A percentile compares a stretch with the other conserved stretches of the same genome.
phyloP scores from a whole-genome alignment of 2,797 vertebrate species.

The Rhinophrynus dorsalis region DNA sequence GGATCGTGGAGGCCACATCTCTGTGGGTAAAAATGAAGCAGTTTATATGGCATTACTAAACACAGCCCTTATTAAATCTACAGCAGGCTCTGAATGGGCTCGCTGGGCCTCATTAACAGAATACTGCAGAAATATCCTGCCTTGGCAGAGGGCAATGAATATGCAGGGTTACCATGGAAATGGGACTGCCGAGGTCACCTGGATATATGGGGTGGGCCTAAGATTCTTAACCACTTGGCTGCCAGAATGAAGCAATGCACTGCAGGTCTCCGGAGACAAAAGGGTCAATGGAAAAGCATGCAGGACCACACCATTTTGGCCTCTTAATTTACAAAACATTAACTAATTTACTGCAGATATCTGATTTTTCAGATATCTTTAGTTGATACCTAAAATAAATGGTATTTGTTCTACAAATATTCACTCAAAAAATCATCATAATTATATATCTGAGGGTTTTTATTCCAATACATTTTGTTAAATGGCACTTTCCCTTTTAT shows the following conservation, averaged over 20 bases:
- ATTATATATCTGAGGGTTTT: background rate
- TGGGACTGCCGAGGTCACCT: background rate
- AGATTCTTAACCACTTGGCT: conserved; percentile 6
- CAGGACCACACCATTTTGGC: too few species aligned
- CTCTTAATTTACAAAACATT: too few species aligned
- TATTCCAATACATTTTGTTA: background rate
- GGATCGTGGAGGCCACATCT: conserved; percentile 2
- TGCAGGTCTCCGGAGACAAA: too few species aligned
- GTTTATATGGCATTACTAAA: conserved; percentile 26
- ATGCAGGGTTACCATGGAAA: conserved; percentile 18
- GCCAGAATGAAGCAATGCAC: background rate
- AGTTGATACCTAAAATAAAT: too few species aligned
- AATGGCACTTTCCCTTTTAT: background rate
- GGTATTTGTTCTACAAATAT: too few species aligned
- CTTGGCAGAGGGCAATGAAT: background rate
- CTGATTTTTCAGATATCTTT: too few species aligned
- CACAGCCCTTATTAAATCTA: conserved; percentile 33
- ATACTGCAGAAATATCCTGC: conserved; percentile 5
- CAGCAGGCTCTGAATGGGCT: conserved; percentile 26
- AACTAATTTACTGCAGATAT: too few species aligned
- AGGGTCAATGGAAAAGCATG: too few species aligned
- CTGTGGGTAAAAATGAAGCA: conserved; percentile 13
- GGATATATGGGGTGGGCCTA: background rate
- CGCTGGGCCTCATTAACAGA: conserved; percentile 39
- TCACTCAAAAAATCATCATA: background rate